These are phyloP conservation scores for Hydrozoanthus gracilis DNA, from an alignment of 92 coral and sea anemone genomes.

Conservation along the genomic window DNA sequence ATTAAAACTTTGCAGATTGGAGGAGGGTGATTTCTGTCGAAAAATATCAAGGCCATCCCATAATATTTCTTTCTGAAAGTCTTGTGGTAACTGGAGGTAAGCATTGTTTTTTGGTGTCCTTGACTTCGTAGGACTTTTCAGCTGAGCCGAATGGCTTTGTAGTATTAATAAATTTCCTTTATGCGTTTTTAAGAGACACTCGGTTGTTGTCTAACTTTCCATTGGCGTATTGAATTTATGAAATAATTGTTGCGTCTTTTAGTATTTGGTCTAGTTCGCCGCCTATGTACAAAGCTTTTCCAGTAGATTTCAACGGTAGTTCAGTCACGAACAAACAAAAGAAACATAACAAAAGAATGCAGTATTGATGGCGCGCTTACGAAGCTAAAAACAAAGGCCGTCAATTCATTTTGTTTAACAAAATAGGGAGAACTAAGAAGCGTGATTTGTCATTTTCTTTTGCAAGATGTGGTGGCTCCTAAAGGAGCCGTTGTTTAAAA, in stretches of 20 bases:
- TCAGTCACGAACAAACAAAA: constrained; percentile 7
- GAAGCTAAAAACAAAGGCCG: constrained; percentile 29
- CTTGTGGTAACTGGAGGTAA: constrained; percentile 29
- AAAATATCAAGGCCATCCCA: constrained; percentile 33
- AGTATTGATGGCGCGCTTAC: constrained; percentile 51
- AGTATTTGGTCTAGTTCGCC: neutral
- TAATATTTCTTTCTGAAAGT: constrained; percentile 20
- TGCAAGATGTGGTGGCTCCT: too few species aligned
- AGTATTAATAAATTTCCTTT: constrained; percentile 18
- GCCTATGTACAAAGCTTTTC: constrained; percentile 20
- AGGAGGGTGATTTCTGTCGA: constrained; percentile 34
- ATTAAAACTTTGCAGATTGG: constrained; percentile 15
- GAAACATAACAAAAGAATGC: constrained; percentile 37
- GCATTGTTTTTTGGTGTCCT: constrained; percentile 32
- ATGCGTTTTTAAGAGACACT: constrained; percentile 24
- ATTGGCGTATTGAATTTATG: constrained; percentile 20
- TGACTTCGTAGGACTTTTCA: constrained; percentile 18
- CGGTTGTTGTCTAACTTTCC: constrained; percentile 18
- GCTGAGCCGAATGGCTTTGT: constrained; percentile 28
- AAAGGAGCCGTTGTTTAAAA: neutral
- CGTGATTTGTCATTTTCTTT: constrained; percentile 14
- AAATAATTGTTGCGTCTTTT: constrained; percentile 8
- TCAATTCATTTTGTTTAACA: constrained; percentile 3
- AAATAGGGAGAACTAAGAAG: constrained; percentile 23
- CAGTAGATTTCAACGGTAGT: constrained; percentile 8